A percentile compares a stretch with the other conserved stretches of the same genome.
Evolutionary conservation across 35 echinoderm and acorn worm species (phyloP).

Genomic region (Diadema setosum): DNA sequence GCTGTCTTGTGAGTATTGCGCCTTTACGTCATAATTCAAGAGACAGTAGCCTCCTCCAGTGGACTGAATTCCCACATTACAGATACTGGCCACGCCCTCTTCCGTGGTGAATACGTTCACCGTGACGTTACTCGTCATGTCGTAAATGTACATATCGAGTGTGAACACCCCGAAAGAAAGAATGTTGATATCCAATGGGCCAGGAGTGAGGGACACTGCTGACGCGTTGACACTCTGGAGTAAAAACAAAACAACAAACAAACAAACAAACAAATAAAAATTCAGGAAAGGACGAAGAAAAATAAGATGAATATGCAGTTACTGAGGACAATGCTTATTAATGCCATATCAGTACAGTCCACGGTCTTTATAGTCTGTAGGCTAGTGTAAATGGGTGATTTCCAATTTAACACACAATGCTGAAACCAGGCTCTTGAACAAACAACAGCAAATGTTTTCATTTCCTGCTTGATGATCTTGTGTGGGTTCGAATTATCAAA

Average conservation of each 20-base stretch:
- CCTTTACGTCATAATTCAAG: neutral
- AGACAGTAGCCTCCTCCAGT: neutral
- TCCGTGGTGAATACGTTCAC: neutral
- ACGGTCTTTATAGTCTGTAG: too few relatives aligned
- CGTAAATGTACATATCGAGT: neutral
- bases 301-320: neutral
- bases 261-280: neutral
- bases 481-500: too few relatives aligned
- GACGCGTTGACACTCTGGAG: neutral
- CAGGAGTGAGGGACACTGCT: neutral
- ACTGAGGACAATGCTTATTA: too few relatives aligned
- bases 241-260: neutral
- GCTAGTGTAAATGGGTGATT: too few relatives aligned
- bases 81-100: neutral
- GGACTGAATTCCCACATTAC: neutral
- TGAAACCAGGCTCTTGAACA: too few relatives aligned
- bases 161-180: neutral
- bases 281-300: neutral
- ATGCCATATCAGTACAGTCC: too few relatives aligned
- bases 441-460: too few relatives aligned
- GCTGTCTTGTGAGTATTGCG: neutral
- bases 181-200: neutral
- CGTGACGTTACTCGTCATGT: neutral
- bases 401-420: too few relatives aligned
- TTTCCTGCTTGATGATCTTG: too few relatives aligned